Percentiles rank a stretch among this genome's conserved stretches.
These are phyloP conservation scores for Cyphomyrmex costatus DNA, from an alignment of 1,140 invertebrate genomes.

Conservation along the genomic window DNA sequence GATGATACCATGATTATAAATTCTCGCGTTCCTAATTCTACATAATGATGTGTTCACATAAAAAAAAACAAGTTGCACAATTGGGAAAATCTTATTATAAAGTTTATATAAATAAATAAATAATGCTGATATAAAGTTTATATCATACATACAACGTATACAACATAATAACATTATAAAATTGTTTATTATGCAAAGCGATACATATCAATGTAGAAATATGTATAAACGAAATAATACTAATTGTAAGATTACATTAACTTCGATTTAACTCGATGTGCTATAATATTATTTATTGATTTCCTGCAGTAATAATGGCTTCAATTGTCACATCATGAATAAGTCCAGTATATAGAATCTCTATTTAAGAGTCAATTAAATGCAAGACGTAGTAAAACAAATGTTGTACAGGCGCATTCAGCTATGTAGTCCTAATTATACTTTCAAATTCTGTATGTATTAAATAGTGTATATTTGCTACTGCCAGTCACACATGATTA, in stretches of 20 bases:
- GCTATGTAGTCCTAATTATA: slow-evolving; percentile 19
- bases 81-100: neutral
- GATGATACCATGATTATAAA: slow-evolving; percentile 13
- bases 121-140: no score
- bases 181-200: neutral
- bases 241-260: neutral
- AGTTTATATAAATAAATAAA: no score
- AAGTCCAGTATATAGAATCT: neutral
- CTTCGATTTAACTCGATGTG: neutral
- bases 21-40: slow-evolving; percentile 13
- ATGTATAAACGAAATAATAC: neutral
- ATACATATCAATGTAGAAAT: neutral
- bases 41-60: slow-evolving; percentile 8
- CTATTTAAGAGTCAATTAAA: slow-evolving; percentile 51
- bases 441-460: slow-evolving; percentile 57
- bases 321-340: slow-evolving; percentile 3
- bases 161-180: neutral
- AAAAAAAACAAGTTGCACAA: neutral
- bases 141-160: neutral
- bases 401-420: neutral
- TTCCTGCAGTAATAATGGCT: neutral
- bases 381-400: neutral
- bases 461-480: neutral
- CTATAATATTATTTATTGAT: neutral
- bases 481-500: slow-evolving; percentile 14